Base-by-base conservation (phyloP, 2,888 invertebrate species). In the Metellina segmentata region DNA sequence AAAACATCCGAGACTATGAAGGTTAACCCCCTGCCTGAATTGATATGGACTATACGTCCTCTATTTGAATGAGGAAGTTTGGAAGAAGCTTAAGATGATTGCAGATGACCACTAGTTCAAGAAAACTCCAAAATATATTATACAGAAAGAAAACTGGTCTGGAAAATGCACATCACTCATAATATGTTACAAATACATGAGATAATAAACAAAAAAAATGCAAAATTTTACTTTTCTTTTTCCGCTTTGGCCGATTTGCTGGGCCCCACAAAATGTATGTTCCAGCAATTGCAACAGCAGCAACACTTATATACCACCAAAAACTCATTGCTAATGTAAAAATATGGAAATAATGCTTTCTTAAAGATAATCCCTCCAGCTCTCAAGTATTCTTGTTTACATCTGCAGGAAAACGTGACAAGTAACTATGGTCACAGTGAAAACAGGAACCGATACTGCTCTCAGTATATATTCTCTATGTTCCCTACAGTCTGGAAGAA, bases 191-290 rank as follows among this genome's bases (percentile, higher is more conserved):
- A 48, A 16, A 5, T 78, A 48, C 34, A 1, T 19, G n/a, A 4
- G 8, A 4, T 78, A 7, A 34, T 53, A 48, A 34, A 53, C 0
- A 78, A 51, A 78, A 48, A 34, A 48, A n/a, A 9, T 74, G 61
- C 7, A 16, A 61, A 0, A 16, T 53, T n/a, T 79, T 87, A 92
- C 92, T 81, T 78, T 90, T 83, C 69, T 81, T 92, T 85, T 78
- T 90, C 79, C 85, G 86, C 69, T 90, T 92, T 16, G 90, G 87
- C 52, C 88, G 90, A 74, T 79, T 88, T 1, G 92, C 87, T 5
- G 92, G 92, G 2, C 92, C 92, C 92, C 92, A 92, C 11, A 92
- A 34, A 69, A 92, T 90, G 77, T 92, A 92, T 19, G 85, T 81
- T 70, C 92, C 92, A 74, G 92, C 86, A 74, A 90, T 71, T 52